Evolutionary conservation across 2,113 vertebrate species (phyloP).

Genomic region (Chitala chitala): DNA sequence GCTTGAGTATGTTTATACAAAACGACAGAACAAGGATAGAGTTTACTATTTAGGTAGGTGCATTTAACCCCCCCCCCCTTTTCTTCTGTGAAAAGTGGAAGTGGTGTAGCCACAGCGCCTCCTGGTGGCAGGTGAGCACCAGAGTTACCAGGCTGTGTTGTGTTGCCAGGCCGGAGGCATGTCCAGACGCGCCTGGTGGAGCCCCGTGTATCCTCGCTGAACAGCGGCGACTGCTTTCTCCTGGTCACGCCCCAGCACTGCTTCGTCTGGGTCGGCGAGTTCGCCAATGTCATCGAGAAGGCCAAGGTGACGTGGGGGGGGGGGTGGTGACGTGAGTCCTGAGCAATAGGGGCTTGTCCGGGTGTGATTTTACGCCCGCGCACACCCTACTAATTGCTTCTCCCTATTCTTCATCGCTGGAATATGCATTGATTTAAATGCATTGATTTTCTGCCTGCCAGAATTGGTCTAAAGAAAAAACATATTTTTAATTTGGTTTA

Average conservation of each 20-base stretch:
- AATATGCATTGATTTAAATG: not conserved
- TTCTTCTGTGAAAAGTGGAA: not conserved
- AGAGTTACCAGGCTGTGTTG: not conserved
- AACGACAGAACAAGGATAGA: too few species aligned
- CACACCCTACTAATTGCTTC: not conserved
- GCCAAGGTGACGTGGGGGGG: conserved; percentile 72
- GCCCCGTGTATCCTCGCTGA: conserved; percentile 82
- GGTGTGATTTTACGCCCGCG: not conserved
- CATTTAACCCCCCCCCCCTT: too few species aligned
- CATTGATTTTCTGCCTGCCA: not conserved
- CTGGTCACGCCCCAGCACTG: conserved; percentile 79
- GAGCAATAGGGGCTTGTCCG: too few species aligned
- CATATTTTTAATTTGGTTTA: too few species aligned
- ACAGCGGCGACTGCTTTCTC: conserved; percentile 93
- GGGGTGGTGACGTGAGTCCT: too few species aligned
- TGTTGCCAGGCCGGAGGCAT: conserved; percentile 78
- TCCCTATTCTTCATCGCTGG: not conserved
- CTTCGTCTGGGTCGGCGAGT: conserved; percentile 90
- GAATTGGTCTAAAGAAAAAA: too few species aligned
- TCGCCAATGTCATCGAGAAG: conserved; percentile 93
- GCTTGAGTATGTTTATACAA: too few species aligned
- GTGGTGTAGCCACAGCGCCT: not conserved
- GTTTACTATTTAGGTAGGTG: too few species aligned
- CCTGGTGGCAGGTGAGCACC: not conserved
- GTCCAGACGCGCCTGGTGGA: conserved; percentile 91